Evolutionary conservation across 2,888 invertebrate genomes (phyloP).

Genomic region (Chironomus tentans): DNA sequence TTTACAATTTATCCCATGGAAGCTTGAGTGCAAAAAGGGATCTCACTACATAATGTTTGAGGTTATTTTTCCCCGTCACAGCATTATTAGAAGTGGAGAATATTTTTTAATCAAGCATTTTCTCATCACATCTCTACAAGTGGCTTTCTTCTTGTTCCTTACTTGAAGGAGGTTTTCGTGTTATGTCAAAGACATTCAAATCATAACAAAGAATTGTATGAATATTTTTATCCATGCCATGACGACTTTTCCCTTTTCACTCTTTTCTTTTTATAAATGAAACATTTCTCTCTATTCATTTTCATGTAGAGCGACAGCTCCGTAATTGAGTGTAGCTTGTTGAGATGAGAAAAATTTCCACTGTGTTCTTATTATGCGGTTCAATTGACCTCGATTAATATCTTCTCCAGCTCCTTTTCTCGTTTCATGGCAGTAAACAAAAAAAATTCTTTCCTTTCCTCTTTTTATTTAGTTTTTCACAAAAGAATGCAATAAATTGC

Average conservation of each 20-base stretch:
- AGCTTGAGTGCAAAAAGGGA: too few species aligned
- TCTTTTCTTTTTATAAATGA: not conserved
- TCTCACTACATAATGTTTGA: too few species aligned
- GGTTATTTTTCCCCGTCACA: too few species aligned
- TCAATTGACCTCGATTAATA: conserved; percentile 6
- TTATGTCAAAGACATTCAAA: too few species aligned
- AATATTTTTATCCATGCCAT: not conserved
- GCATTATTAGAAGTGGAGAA: too few species aligned
- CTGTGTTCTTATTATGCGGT: not conserved
- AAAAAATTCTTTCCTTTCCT: too few species aligned
- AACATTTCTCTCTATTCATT: not conserved
- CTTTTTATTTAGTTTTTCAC: not conserved
- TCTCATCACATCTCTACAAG: not conserved
- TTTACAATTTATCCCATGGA: too few species aligned
- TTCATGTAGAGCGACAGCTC: not conserved
- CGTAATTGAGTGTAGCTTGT: not conserved
- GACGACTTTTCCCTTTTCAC: not conserved
- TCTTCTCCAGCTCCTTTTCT: not conserved
- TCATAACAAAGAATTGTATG: too few species aligned
- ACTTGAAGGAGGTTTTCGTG: not conserved
- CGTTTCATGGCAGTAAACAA: too few species aligned
- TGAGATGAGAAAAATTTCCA: not conserved
- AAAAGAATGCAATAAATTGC: conserved; percentile 4
- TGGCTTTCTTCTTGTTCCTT: not conserved
- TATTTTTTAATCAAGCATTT: not conserved